phyloP scores from a whole-genome alignment of 2,797 vertebrate species.

The Sarcoramphus papa region DNA sequence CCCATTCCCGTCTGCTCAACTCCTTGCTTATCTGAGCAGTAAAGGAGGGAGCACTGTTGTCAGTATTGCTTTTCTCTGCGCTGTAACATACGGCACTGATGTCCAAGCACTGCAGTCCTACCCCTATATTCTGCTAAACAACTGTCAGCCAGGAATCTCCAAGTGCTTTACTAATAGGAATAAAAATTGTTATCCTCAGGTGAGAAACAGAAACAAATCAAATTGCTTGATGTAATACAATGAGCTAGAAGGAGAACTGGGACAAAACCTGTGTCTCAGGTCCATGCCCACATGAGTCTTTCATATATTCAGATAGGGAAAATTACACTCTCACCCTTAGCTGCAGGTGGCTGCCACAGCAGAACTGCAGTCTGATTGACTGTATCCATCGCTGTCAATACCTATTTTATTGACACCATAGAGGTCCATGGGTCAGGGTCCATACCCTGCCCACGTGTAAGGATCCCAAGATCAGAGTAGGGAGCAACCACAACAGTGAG shows the following conservation, averaged over 20 bases:
- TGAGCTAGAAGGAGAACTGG: not conserved
- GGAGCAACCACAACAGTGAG: not conserved
- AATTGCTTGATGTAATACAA: not conserved
- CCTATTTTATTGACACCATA: not conserved
- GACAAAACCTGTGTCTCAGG: not conserved
- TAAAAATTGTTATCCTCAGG: not conserved
- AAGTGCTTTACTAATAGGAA: not conserved
- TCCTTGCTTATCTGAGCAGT: not conserved
- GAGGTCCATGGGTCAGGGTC: not conserved
- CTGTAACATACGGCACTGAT: not conserved
- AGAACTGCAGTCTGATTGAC: not conserved
- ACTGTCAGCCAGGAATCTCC: not conserved
- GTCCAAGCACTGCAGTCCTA: not conserved
- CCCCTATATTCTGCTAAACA: not conserved
- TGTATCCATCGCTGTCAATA: not conserved
- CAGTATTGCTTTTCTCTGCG: not conserved
- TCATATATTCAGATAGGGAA: not conserved
- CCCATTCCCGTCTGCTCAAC: not conserved
- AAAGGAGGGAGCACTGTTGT: not conserved
- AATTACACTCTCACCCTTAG: not conserved
- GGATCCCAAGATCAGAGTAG: not conserved
- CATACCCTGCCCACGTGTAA: not conserved
- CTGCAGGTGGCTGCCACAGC: not conserved
- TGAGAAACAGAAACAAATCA: not conserved
- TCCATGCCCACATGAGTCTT: not conserved